phyloP scores from a whole-genome alignment of 2,888 invertebrate species.

The Diachrysia chrysitis region DNA sequence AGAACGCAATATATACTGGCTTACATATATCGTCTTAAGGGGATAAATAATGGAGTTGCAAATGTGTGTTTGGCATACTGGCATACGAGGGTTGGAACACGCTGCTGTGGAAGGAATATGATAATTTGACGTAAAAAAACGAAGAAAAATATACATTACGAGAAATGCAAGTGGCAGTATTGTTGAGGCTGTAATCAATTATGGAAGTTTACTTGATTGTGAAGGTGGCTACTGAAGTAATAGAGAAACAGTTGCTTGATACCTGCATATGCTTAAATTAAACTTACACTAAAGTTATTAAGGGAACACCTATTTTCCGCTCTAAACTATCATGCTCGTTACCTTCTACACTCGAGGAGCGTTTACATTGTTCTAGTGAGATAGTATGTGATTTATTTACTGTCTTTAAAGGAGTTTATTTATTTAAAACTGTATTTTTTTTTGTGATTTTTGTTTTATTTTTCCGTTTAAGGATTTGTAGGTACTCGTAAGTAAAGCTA shows the following conservation, averaged over 20 bases:
- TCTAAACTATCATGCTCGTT: constrained; percentile 72
- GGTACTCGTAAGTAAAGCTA: too few relatives aligned
- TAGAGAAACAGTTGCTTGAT: constrained; percentile 65
- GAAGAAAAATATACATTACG: constrained; percentile 54
- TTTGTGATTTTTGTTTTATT: background rate
- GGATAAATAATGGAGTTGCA: constrained; percentile 80
- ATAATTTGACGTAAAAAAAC: constrained; percentile 72
- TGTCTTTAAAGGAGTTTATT: constrained; percentile 1
- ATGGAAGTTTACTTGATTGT: background rate
- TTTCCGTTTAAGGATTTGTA: too few relatives aligned
- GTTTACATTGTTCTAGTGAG: constrained; percentile 40
- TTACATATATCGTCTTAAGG: constrained; percentile 78
- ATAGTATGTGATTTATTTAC: constrained; percentile 18
- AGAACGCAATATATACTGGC: constrained; percentile 78
- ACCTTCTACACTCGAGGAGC: constrained; percentile 64
- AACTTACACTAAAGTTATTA: constrained; percentile 77
- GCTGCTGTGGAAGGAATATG: constrained; percentile 66
- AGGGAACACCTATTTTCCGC: constrained; percentile 72
- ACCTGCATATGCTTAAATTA: constrained; percentile 72
- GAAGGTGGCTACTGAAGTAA: constrained; percentile 58
- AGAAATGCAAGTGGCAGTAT: constrained; percentile 26
- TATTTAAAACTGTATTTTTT: background rate
- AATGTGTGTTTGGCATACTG: constrained; percentile 74
- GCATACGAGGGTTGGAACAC: constrained; percentile 68
- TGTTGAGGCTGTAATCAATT: background rate